Base-by-base conservation (phyloP, 2,888 invertebrate species). In the Cephalotes varians region DNA sequence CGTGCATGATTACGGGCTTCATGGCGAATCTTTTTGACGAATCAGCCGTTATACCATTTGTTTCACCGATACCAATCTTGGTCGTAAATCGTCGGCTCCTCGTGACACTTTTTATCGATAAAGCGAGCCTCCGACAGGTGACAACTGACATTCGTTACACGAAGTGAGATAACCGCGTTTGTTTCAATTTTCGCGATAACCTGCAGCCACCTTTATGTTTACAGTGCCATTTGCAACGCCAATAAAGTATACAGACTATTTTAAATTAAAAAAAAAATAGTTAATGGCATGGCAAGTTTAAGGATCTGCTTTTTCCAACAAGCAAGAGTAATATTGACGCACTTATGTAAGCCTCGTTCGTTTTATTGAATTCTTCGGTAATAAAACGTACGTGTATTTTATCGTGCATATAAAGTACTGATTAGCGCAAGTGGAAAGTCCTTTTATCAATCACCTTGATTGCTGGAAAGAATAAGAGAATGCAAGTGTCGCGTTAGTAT, bases 71-170 rank as follows among this genome's bases (percentile, higher is more conserved):
- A 82, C 56, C 71, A 69, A 81, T 83, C 86, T 72, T n/a, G 56
- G 58, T 81, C 56, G 56, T 87, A 84, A 86, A 88, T 88, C 83
- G 81, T 81, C 86, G 31, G 77, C 28, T 37, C 31, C 72, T 67
- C 58, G 76, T 69, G 87, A 83, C 85, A 82, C 73, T 84, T 83
- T 84, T 88, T 82, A 72, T 85, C 58, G 80, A 80, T 80, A 80
- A 80, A 62, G n/a, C 80, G 83, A 73, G 49, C 47, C 65, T 47
- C 40, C 37, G 80, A 83, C 85, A 71, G 47, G 72, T 80, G 77
- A 87, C 88, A 87, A 88, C 65, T 88, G 88, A 88, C 86, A 65
- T 74, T 76, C 88, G 87, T 72, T 84, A 76, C 62, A 44, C 71
- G 71, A 76, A 44, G 44, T 74, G 58, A 65, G 65, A 72, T 85